Evolutionary conservation across 2,888 invertebrate genomes (phyloP), one percentile per base, ranked within the genome.

Genomic region (Lacanobia oleracea): DNA sequence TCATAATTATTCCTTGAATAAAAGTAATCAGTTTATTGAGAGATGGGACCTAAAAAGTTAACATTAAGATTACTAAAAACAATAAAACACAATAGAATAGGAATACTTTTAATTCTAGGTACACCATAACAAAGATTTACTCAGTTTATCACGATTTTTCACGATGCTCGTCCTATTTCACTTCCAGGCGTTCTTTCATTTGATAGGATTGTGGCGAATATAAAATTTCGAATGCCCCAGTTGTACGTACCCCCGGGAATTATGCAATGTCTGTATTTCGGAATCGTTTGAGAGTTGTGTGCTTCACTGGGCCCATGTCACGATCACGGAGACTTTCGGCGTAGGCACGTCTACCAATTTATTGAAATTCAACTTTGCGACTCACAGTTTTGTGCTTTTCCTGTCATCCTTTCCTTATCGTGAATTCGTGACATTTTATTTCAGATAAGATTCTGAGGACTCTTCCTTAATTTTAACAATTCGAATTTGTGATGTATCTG

Each of bases 231-330:
- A 71, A 67, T 67, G 21, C 33, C 33, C 48, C 27, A 63, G 68
- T 33, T 54, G 37, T 27, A 59, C 63, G 66, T 61, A 67, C 54
- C 43, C 43, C 27, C 18, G 65, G 67, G 69, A 67, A 67, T 71
- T 82, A 68, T 66, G 59, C 62, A 65, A 69, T 65, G 61, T 77
- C 71, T 69, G 75, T 77, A 80, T 80, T 81, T 74, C 59, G 59
- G 70, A 50, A 71, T 82, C 64, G 72, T 71, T 78, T 68, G 57
- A 53, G 68, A 75, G 63, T 63, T 64, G 64, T 74, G 60, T 54
- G 60, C 66, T 72, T 65, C 74, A 77, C 57, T 69, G 72, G 65
- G 70, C 64, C 67, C 65, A 23, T 73, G 79, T 76, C 72, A 67
- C 65, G 54, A 66, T 72, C 64, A 62, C 43, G 67, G 70, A 69